phyloP scores from a whole-genome alignment of 2,888 invertebrate species.

The Malacosoma neustria region DNA sequence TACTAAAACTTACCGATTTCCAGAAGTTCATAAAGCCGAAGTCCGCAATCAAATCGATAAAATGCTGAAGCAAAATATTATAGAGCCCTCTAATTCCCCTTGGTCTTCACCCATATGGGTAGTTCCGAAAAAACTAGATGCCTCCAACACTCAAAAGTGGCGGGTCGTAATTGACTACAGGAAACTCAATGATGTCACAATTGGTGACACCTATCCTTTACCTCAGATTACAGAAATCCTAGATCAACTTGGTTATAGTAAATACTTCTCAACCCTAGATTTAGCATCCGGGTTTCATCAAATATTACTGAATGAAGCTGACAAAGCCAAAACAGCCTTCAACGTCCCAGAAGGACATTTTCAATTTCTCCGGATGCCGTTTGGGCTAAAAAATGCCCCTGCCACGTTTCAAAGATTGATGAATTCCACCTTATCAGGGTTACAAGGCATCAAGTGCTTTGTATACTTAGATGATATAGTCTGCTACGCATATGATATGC shows the following conservation, averaged over 20 bases:
- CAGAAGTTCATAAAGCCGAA: not conserved
- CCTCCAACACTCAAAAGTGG: not conserved
- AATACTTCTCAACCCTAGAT: not conserved
- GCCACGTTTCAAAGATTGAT: conserved; percentile 38
- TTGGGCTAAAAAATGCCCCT: conserved; percentile 26
- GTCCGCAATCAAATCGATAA: not conserved
- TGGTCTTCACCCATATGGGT: not conserved
- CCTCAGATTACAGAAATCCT: not conserved
- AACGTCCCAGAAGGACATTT: conserved; percentile 16
- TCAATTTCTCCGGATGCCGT: conserved; percentile 20
- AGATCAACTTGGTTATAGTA: not conserved
- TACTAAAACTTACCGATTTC: not conserved
- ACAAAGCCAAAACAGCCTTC: conserved; percentile 18
- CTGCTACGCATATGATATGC: conserved; percentile 13
- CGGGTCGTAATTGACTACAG: not conserved
- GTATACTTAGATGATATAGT: conserved; percentile 35
- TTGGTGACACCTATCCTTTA: not conserved
- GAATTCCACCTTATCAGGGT: conserved; percentile 29
- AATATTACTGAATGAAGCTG: not conserved
- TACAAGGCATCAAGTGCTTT: conserved; percentile 26
- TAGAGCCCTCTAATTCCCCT: not conserved
- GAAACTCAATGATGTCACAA: not conserved
- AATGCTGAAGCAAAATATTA: not conserved
- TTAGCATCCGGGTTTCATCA: not conserved
- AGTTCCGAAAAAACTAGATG: not conserved